Evolutionary conservation across 1,140 invertebrate genomes (phyloP).

Genomic region (Panagrolaimus sp.): DNA sequence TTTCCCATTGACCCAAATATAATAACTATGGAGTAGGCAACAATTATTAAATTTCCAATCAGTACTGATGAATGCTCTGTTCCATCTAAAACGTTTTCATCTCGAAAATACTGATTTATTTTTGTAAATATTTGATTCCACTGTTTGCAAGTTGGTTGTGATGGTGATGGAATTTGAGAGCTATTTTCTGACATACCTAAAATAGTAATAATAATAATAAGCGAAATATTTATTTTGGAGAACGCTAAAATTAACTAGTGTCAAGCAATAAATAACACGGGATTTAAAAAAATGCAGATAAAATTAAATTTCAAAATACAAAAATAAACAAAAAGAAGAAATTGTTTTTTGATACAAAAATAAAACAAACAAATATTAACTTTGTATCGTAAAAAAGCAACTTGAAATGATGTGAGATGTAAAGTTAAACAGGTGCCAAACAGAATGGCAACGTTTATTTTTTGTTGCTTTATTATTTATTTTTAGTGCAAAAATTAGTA

Average conservation of each 20-base stretch:
- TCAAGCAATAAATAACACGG: no score
- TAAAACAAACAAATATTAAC: neutral
- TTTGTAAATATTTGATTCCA: slow-evolving; percentile 33
- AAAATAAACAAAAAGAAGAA: neutral
- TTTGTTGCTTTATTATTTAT: no score
- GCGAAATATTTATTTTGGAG: neutral
- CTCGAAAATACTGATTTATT: slow-evolving; percentile 53
- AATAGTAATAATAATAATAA: neutral
- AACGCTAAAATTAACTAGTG: neutral
- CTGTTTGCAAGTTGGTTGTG: slow-evolving; percentile 22
- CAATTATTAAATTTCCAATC: slow-evolving; percentile 46
- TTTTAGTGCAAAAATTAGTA: no score
- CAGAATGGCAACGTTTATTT: no score
- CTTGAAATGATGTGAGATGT: neutral
- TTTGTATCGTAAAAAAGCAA: neutral
- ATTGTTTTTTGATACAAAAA: neutral
- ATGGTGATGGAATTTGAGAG: neutral
- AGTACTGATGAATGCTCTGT: slow-evolving; percentile 49
- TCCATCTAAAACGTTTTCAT: slow-evolving; percentile 53
- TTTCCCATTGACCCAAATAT: slow-evolving; percentile 50
- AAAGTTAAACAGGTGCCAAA: no score
- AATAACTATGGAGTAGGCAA: slow-evolving; percentile 47
- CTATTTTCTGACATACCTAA: no score
- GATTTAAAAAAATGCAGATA: no score
- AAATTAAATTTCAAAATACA: no score